phyloP scores from a whole-genome alignment of 2,797 vertebrate species.

The Pseudochirops cupreus region DNA sequence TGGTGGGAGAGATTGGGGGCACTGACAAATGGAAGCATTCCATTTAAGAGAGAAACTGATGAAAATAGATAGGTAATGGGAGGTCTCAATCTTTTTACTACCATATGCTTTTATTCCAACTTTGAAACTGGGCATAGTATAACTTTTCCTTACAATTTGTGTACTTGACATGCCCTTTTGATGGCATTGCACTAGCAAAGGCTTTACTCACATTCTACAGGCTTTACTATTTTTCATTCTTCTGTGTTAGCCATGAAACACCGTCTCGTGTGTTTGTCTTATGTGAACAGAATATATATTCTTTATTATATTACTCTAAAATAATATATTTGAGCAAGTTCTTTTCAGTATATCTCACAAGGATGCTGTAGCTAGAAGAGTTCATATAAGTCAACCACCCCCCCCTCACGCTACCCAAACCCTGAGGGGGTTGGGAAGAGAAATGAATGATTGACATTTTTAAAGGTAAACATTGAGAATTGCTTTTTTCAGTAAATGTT shows the following conservation, averaged over 20 bases:
- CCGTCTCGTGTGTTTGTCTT: not conserved
- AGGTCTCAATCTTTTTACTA: not conserved
- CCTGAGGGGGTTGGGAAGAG: not conserved
- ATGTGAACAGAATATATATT: not conserved
- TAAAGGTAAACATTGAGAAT: constrained; percentile 46
- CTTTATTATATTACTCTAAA: not conserved
- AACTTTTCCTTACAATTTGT: not conserved
- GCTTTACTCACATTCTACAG: not conserved
- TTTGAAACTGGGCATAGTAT: not conserved
- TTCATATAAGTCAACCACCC: constrained; percentile 23
- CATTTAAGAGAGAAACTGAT: not conserved
- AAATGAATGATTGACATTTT: constrained; percentile 24
- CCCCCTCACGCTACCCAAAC: not conserved
- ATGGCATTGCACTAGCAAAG: not conserved
- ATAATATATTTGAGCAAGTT: constrained; percentile 27
- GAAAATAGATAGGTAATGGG: not conserved
- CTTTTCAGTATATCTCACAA: constrained; percentile 31
- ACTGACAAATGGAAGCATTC: not conserved
- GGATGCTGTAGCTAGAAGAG: constrained; percentile 24
- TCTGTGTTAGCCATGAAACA: not conserved
- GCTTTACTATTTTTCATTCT: not conserved
- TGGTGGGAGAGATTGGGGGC: not conserved
- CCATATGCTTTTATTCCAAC: not conserved
- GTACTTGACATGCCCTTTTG: not conserved
- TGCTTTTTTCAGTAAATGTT: constrained; percentile 12